phyloP scores from a whole-genome alignment of 1,140 invertebrate genomes.

The Carposina sasakii region DNA sequence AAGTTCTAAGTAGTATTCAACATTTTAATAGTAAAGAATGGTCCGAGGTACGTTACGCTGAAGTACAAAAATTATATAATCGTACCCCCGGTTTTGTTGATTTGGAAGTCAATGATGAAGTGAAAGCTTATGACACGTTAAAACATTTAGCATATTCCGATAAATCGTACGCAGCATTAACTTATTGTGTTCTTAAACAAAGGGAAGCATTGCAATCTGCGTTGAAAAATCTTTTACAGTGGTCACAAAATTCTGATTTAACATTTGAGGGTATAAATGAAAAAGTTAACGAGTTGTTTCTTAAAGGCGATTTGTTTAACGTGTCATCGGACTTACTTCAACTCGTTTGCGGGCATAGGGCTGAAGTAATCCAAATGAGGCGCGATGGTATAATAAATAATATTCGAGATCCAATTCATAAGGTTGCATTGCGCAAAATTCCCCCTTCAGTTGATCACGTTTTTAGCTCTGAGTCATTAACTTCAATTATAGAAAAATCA shows the following conservation, averaged over 20 bases:
- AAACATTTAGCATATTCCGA: not conserved
- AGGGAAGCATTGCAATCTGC: not conserved
- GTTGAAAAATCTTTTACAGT: not conserved
- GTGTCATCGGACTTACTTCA: not conserved
- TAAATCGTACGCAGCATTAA: not conserved
- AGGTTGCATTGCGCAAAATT: not conserved
- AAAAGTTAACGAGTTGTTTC: not conserved
- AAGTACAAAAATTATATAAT: not conserved
- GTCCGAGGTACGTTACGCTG: not conserved
- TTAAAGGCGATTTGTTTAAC: not conserved
- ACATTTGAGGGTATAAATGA: not conserved
- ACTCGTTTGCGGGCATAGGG: not conserved
- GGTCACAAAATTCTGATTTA: not conserved
- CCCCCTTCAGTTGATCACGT: not conserved
- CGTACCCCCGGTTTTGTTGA: not conserved
- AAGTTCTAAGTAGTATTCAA: not conserved
- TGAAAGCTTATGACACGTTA: not conserved
- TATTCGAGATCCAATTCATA: not conserved
- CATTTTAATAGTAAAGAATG: not conserved
- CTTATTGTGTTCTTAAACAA: slow-evolving; percentile 6
- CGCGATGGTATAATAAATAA: not conserved
- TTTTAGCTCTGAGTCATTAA: not conserved
- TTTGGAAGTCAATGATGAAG: slow-evolving; percentile 1
- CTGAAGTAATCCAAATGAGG: not conserved
- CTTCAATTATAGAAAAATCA: not conserved